Evolutionary conservation across 2,113 vertebrate species (phyloP).

Genomic region (Anhinga anhinga): DNA sequence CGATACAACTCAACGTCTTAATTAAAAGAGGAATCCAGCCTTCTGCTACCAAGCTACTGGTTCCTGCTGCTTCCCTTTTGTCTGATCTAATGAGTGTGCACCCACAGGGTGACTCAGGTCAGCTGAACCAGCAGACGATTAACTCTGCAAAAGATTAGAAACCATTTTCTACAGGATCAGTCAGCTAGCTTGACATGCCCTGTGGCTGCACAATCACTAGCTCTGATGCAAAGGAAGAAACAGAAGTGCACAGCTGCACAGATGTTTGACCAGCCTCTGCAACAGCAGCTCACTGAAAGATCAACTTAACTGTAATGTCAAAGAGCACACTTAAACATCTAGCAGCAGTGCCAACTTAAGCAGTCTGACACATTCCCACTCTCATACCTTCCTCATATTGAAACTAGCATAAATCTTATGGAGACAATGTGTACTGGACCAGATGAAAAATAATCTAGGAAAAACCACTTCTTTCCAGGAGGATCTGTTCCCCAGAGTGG

Average conservation of each 20-base stretch:
- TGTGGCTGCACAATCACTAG: background rate
- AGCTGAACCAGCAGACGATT: background rate
- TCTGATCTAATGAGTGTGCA: background rate
- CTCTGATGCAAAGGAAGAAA: background rate
- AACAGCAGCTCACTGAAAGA: background rate
- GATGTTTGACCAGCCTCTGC: background rate
- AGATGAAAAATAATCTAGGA: conserved; percentile 48
- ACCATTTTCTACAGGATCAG: background rate
- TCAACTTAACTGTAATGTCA: background rate
- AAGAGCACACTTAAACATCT: conserved; percentile 4
- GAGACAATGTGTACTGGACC: conserved; percentile 35
- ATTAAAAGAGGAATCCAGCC: background rate
- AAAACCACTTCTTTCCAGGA: conserved; percentile 17
- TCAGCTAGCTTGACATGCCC: background rate
- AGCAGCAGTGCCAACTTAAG: background rate
- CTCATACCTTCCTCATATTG: conserved; percentile 47
- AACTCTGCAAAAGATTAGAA: background rate
- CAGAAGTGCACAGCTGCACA: background rate
- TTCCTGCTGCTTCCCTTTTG: conserved; percentile 1
- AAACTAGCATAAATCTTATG: conserved; percentile 9
- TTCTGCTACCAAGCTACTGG: background rate
- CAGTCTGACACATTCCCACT: conserved; percentile 31
- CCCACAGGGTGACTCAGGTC: background rate
- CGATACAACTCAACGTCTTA: background rate
- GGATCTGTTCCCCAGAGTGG: background rate